A percentile compares a stretch with the other conserved stretches of the same genome.
These are phyloP conservation scores for Glaucidium brasilianum DNA, from an alignment of 2,113 vertebrate genomes.

Conservation along the genomic window DNA sequence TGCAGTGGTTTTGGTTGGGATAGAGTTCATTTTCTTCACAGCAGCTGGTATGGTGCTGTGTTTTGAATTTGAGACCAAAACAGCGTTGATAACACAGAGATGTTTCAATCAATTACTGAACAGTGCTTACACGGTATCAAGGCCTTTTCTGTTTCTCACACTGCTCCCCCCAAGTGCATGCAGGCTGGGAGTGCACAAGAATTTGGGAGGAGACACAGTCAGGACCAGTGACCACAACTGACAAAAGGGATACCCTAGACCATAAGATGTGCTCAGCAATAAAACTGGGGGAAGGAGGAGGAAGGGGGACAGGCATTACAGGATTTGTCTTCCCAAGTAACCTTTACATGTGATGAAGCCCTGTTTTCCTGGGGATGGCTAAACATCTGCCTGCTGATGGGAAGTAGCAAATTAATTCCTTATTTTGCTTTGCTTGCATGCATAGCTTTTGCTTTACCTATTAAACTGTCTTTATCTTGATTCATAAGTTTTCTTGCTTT, in stretches of 20 bases:
- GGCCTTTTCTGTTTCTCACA: not conserved
- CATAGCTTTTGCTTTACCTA: not conserved
- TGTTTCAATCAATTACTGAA: not conserved
- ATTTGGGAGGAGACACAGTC: not conserved
- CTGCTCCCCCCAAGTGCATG: not conserved
- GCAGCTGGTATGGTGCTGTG: not conserved
- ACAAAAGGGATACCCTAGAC: not conserved
- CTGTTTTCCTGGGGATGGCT: not conserved
- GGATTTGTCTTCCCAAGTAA: not conserved
- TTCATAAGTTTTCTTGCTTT: not conserved
- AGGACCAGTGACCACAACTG: not conserved
- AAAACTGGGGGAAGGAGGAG: not conserved
- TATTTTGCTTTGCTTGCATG: not conserved
- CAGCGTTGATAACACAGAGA: not conserved
- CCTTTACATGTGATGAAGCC: not conserved
- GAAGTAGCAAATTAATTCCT: not conserved
- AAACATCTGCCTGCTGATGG: not conserved
- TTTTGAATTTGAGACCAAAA: not conserved
- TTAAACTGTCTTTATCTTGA: not conserved
- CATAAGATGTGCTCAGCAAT: not conserved
- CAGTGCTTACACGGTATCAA: not conserved
- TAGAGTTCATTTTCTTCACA: not conserved
- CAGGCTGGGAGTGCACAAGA: not conserved
- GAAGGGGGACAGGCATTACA: rapidly evolving
- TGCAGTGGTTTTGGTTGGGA: not conserved